A percentile compares a stretch with the other conserved stretches of the same genome.
These are phyloP conservation scores for Gari tellinella DNA, from an alignment of 2,888 invertebrate species.

Conservation along the genomic window DNA sequence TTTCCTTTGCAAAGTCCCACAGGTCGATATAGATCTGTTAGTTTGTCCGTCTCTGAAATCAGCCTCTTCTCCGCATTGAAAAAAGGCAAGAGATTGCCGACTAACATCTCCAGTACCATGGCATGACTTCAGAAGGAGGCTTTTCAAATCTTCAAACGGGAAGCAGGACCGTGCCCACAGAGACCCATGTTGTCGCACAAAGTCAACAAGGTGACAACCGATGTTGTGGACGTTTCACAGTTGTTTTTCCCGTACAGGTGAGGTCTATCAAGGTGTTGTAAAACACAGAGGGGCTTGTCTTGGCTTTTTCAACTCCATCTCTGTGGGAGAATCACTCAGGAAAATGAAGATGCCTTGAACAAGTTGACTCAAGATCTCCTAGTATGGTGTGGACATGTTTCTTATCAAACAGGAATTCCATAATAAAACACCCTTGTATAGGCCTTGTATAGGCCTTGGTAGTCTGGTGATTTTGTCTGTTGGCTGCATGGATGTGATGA, in stretches of 20 bases:
- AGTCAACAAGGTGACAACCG: slow-evolving; percentile 17
- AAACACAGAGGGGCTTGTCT: background rate
- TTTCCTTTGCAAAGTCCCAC: slow-evolving; percentile 10
- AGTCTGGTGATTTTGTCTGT: slow-evolving; percentile 25
- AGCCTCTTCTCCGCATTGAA: background rate
- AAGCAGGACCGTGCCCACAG: slow-evolving; percentile 44
- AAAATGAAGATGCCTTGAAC: slow-evolving; percentile 34
- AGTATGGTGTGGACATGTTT: slow-evolving; percentile 11
- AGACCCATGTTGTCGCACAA: slow-evolving; percentile 20
- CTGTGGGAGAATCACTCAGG: slow-evolving; percentile 19
- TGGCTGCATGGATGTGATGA: slow-evolving; percentile 26
- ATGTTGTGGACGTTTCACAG: slow-evolving; percentile 24
- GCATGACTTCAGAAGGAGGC: slow-evolving; percentile 2
- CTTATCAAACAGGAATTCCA: slow-evolving; percentile 25
- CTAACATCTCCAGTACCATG: slow-evolving; percentile 20
- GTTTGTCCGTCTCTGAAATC: background rate
- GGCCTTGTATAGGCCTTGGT: slow-evolving; percentile 27
- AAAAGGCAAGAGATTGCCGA: background rate
- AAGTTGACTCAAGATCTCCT: slow-evolving; percentile 15
- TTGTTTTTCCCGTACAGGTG: slow-evolving; percentile 14
- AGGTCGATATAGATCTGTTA: slow-evolving; percentile 5
- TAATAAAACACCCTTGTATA: slow-evolving; percentile 33
- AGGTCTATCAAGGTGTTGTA: background rate
- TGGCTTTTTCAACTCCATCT: slow-evolving; percentile 3
- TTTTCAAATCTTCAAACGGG: slow-evolving; percentile 32